Percentiles rank a stretch among this genome's conserved stretches.
Conservation (phyloP, 2,888 invertebrate species). For the Stenodema calcarata region DNA sequence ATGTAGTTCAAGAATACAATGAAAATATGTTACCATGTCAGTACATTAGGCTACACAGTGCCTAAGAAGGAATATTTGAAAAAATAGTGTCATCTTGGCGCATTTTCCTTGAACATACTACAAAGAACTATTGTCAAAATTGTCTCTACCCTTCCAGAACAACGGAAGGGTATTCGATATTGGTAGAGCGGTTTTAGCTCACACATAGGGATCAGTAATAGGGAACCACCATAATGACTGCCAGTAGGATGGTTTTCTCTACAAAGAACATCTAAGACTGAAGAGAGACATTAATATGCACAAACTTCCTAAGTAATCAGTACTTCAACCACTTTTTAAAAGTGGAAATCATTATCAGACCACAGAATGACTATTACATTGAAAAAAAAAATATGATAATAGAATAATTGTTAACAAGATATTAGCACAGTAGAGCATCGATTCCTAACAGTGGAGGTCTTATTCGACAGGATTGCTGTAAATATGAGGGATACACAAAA, state of each 20-base stretch:
- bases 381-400: not conserved
- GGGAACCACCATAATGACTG: not conserved
- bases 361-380: not conserved
- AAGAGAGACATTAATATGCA: not conserved
- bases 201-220: not conserved
- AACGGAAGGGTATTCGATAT: not conserved
- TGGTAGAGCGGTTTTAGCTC: too few relatives aligned
- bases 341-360: not conserved
- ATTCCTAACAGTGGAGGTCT: not conserved
- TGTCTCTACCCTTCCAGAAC: not conserved
- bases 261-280: not conserved
- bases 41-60: not conserved
- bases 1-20: not conserved
- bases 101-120: not conserved
- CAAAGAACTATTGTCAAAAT: not conserved
- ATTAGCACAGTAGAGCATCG: not conserved
- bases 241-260: not conserved
- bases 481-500: too few relatives aligned
- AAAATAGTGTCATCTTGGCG: not conserved
- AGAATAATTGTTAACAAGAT: not conserved
- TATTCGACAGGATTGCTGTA: not conserved
- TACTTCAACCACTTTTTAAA: not conserved
- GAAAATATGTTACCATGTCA: not conserved
- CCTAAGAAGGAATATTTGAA: not conserved
- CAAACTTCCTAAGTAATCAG: not conserved